phyloP scores from a whole-genome alignment of 2,797 vertebrate species.

The Salarias fasciatus region DNA sequence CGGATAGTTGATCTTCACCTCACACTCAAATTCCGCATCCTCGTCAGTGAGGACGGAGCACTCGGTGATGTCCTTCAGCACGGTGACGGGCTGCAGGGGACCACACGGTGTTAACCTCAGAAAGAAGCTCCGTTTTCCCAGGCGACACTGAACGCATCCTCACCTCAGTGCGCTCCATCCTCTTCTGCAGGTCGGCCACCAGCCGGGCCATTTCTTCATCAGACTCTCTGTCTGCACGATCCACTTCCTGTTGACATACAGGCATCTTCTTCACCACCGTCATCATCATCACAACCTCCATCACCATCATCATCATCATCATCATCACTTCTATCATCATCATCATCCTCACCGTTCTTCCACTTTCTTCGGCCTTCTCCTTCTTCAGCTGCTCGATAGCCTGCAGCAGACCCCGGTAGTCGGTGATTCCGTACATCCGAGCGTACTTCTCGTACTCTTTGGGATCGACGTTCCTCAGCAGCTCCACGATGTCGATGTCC shows the following conservation, averaged over 20 bases:
- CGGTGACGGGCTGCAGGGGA: conserved; percentile 89
- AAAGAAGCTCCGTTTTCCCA: neutral
- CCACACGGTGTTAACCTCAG: too few species aligned
- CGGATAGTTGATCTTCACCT: conserved; percentile 98
- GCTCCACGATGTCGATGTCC: conserved; percentile 95
- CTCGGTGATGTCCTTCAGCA: conserved; percentile 93
- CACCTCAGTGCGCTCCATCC: conserved; percentile 96
- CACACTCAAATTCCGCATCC: conserved; percentile 92
- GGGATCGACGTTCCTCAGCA: conserved; percentile 97
- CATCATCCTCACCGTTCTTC: conserved; percentile 85
- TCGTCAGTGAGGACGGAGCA: conserved; percentile 86
- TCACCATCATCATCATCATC: neutral
- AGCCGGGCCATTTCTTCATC: conserved; percentile 95
- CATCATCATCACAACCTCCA: too few species aligned
- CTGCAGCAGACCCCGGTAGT: conserved; percentile 97
- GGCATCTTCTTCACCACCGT: conserved; percentile 73
- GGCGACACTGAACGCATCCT: neutral
- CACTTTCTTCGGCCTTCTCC: conserved; percentile 90
- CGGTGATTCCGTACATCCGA: conserved; percentile 98
- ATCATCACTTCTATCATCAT: too few species aligned
- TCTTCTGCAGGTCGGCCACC: conserved; percentile 96
- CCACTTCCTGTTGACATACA: conserved; percentile 86
- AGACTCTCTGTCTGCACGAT: conserved; percentile 88
- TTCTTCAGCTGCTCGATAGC: conserved; percentile 96
- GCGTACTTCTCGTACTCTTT: conserved; percentile 99